Base-by-base conservation (phyloP, 2,113 vertebrate genomes). In the Cochlearius cochlearius region DNA sequence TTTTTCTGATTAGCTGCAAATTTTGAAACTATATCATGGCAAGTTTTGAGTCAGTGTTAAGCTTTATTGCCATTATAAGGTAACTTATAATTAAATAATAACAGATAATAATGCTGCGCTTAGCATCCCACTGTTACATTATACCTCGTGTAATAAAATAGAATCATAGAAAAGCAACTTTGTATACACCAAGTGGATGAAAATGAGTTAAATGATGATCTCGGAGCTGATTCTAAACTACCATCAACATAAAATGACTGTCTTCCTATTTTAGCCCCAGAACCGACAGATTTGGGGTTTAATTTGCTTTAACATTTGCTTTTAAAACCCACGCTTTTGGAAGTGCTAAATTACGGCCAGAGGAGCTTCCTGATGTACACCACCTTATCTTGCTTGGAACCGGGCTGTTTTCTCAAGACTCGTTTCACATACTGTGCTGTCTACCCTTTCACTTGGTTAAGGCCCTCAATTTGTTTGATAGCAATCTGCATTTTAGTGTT, bases 391-490 rank as follows among this genome's bases (percentile, higher is more conserved):
- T 76, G 20, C 39, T 53, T 69, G 9, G 36, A 62, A 49, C 29
- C 21, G 83, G n/a, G 5, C n/a, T n/a, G 16, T 88, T 71, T 63
- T 60, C 43, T 77, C 30, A 18, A 75, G 72, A 67, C 39, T 25
- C 0, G 0, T 39, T 45, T 91, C 36, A 9, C 16, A 29, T 23
- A 8, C 16, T 22, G 2, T 77, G 22, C 34, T 49, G 10, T 72
- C 36, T 64, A 56, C 58, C 25, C 23, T 86, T 92, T 84, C n/a
- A 22, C 17, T 55, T 12, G 0, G 4, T 73, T 58, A 73, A 76
- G 34, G 25, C 27, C 21, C 87, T 91, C 9, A 10, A 9, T 73
- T 64, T 89, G 7, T 74, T 76, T 47, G 26, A n/a, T 16, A 82
- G 29, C 22, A 82, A 36, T 64, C 19, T 68, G 25, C 39, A 20